Base-by-base conservation (phyloP, 2,797 vertebrate species). In the Scarus forsteni region DNA sequence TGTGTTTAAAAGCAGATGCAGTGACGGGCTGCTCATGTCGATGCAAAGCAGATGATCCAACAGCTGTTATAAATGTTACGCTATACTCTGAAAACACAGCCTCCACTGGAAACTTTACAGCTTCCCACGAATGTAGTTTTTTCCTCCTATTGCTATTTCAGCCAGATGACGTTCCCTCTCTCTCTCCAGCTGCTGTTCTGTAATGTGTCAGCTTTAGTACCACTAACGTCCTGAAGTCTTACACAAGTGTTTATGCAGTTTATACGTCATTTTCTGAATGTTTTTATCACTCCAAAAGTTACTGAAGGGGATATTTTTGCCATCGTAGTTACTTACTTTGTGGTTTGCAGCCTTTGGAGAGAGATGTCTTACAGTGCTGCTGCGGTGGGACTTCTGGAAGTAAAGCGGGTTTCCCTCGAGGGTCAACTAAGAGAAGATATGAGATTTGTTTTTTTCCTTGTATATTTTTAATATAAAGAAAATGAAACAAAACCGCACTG, bases 381-480 rank as follows among this genome's bases (percentile, higher is more conserved):
- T 82, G 36, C 96, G 94, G 66, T 99, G 96, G 1, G 86, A 92
- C 75, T 90, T 95, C 88, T 95, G 95, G 88, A 96, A 99, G 90
- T 81, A 98, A 81, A 99, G 81, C 0, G 98, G 97, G 88, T 99
- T 99, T 18, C 98, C 98, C 73, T 98, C 94, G 69, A 99, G 92
- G 79, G 90, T 92, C 44, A 99, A 91, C 98, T 99, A 63, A 6
- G 71, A 77, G 40, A 59, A 65, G 15, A 73, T 0, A 18, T 50
- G 0, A 14, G 9, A 67, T 35, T 40, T 19, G 7, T 16, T 48
- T 9, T 48, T 9, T 5, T 10, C 18, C n/a, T 39, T 10, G 39
- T 19, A 18, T 13, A 15, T 6, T 1, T 27, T 2, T 27, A 27
- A 27, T 27, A 27, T 27, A 27, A 27, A 27, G 27, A 27, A 2